phyloP scores from a whole-genome alignment of 2,888 invertebrate genomes.

The Drosophila parthenogenetica region DNA sequence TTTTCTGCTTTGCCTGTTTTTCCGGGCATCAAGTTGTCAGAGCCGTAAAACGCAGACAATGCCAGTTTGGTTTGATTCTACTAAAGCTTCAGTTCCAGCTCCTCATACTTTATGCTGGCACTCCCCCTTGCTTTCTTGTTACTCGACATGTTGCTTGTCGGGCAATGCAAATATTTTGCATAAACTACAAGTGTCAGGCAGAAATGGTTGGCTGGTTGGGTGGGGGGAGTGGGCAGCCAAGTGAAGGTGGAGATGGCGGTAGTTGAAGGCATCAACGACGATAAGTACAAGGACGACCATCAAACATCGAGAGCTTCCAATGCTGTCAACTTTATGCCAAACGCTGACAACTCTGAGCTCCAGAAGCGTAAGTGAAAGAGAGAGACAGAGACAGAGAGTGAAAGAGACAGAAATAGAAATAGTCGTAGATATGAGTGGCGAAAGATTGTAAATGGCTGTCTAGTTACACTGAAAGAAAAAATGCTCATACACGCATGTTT shows the following conservation, averaged over 20 bases:
- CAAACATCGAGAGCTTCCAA: constrained; percentile 38
- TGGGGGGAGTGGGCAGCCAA: not conserved
- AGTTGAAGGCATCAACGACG: not conserved
- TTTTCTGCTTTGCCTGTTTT: not conserved
- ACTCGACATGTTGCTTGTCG: constrained; percentile 40
- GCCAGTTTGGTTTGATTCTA: constrained; percentile 9
- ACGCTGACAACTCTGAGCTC: constrained; percentile 7
- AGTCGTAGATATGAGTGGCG: not conserved
- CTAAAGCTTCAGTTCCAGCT: not conserved
- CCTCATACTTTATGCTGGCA: not conserved
- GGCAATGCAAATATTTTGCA: constrained; percentile 59
- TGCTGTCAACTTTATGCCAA: constrained; percentile 50
- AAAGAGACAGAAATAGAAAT: not conserved
- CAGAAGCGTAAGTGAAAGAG: not conserved
- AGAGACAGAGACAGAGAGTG: not conserved
- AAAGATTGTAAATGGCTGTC: constrained; percentile 5
- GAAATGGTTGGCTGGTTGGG: not conserved
- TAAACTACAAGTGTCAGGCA: constrained; percentile 48
- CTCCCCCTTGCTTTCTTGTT: not conserved
- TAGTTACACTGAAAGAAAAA: not conserved
- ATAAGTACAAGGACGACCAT: constrained; percentile 20
- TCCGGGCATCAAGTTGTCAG: constrained; percentile 38
- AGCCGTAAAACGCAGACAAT: constrained; percentile 27
- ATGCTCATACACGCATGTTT: too few species aligned
- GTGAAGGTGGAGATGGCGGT: not conserved